Conservation (phyloP, 2,797 vertebrate species). For the Pseudomugil gertrudae region DNA sequence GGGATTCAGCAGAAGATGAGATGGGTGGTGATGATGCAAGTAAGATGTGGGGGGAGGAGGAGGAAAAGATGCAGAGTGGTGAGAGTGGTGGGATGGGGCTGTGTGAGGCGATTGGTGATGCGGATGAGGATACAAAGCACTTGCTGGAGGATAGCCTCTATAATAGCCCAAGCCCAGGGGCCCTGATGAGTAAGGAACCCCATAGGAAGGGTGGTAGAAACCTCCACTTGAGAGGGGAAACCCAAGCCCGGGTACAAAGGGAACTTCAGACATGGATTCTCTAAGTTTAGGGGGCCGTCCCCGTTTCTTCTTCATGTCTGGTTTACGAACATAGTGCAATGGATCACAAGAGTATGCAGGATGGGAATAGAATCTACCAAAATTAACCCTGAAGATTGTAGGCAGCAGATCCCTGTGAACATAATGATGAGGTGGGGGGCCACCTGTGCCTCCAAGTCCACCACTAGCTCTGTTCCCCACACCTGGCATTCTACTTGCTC, state of each 20-base stretch:
- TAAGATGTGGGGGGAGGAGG: constrained; percentile 92
- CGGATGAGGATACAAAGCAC: constrained; percentile 91
- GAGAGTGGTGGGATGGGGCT: constrained; percentile 81
- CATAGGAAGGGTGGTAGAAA: constrained; percentile 96
- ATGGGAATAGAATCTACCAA: constrained; percentile 97
- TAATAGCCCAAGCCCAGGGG: constrained; percentile 96
- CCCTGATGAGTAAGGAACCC: constrained; percentile 94
- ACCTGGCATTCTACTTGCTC: constrained; percentile 73
- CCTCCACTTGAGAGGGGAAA: constrained; percentile 89
- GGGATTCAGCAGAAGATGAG: constrained; percentile 92
- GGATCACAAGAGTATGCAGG: constrained; percentile 95
- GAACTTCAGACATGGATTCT: constrained; percentile 96
- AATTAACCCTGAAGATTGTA: constrained; percentile 98
- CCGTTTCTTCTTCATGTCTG: constrained; percentile 96
- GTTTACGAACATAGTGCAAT: constrained; percentile 97
- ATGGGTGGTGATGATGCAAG: constrained; percentile 93
- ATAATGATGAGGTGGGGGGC: constrained; percentile 90
- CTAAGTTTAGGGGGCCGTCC: constrained; percentile 96
- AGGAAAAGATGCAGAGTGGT: constrained; percentile 91
- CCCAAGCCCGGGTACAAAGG: constrained; percentile 95
- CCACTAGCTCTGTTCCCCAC: constrained; percentile 65
- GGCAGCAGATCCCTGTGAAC: constrained; percentile 94
- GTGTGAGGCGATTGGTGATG: constrained; percentile 85
- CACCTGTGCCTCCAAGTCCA: constrained; percentile 71
- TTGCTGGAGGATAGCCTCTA: constrained; percentile 90